These are phyloP conservation scores for Isichthys henryi DNA, from an alignment of 2,113 vertebrate species.

Conservation along the genomic window DNA sequence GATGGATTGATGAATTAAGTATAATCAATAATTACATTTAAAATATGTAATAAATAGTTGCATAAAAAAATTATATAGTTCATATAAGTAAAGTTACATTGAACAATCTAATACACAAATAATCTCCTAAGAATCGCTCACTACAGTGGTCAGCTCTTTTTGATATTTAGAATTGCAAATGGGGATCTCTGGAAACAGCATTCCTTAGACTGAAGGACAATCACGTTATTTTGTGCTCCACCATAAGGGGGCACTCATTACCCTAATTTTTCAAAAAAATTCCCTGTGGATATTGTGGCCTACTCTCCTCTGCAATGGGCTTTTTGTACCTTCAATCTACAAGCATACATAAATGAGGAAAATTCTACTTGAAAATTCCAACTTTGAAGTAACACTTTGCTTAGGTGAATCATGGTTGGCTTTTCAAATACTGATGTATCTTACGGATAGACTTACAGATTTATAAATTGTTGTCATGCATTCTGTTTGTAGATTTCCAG, in stretches of 20 bases:
- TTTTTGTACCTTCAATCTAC: not conserved
- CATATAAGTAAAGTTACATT: not conserved
- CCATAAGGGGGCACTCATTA: conserved; percentile 67
- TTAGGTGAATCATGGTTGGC: not conserved
- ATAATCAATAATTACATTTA: not conserved
- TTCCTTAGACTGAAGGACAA: not conserved
- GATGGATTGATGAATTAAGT: not conserved
- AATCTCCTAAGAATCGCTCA: not conserved
- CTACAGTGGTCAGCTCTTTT: not conserved
- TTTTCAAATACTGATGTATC: not conserved
- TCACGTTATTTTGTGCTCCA: conserved; percentile 63
- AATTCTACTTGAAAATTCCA: not conserved
- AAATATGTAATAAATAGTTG: not conserved
- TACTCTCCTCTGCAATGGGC: conserved; percentile 43
- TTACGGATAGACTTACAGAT: not conserved
- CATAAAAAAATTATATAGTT: not conserved
- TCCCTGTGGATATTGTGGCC: conserved; percentile 48
- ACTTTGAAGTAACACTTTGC: not conserved
- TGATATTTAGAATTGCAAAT: not conserved
- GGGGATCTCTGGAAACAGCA: not conserved
- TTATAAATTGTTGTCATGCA: not conserved
- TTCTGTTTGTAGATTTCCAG: not conserved
- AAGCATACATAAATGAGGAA: not conserved
- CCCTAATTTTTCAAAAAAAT: conserved; percentile 65
- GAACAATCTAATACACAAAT: not conserved